Evolutionary conservation across 2,797 vertebrate genomes (phyloP).

Genomic region (Muscicapa comitata): DNA sequence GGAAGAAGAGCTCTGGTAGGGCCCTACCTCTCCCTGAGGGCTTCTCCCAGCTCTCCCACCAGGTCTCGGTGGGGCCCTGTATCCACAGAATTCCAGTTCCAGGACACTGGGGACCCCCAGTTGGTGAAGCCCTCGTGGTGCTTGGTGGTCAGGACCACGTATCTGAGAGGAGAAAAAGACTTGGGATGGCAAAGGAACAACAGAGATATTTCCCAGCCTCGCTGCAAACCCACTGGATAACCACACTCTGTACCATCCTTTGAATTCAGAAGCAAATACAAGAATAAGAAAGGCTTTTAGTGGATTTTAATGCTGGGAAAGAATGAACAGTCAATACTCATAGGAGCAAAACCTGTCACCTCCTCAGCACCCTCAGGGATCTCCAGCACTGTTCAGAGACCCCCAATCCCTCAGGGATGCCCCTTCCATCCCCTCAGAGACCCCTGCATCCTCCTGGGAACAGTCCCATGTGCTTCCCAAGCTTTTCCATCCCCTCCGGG

Average conservation of each 20-base stretch:
- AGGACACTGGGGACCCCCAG: conserved; percentile 87
- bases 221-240: background rate
- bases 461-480: background rate
- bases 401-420: accelerated
- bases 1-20: background rate
- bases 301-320: background rate
- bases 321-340: accelerated
- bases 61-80: conserved; percentile 88
- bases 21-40: conserved; percentile 83
- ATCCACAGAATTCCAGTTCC: conserved; percentile 96
- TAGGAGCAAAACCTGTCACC: accelerated
- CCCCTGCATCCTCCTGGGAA: too few species aligned
- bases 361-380: background rate
- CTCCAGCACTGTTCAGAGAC: background rate
- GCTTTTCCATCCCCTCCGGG: background rate
- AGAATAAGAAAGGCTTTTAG: accelerated
- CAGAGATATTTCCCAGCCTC: too few species aligned
- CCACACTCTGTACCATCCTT: background rate
- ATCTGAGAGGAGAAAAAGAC: conserved; percentile 72
- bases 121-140: conserved; percentile 98
- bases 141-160: conserved; percentile 92
- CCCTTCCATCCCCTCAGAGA: background rate
- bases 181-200: background rate
- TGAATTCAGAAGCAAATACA: background rate
- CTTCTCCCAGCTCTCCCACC: conserved; percentile 86